Evolutionary conservation across 2,113 vertebrate genomes (phyloP).

Genomic region (Sebastes schlegelii): DNA sequence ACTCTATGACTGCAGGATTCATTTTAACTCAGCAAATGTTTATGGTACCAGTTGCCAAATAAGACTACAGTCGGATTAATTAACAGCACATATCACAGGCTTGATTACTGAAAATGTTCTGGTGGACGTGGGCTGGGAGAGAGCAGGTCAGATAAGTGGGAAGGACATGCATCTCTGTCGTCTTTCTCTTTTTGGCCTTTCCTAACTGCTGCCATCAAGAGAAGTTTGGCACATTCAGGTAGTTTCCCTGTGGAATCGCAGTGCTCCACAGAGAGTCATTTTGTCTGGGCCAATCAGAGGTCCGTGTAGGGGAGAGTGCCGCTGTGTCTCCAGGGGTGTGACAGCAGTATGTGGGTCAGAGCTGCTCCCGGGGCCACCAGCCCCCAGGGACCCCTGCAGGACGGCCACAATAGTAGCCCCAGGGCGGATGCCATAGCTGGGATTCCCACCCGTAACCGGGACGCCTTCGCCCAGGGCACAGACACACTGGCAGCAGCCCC

Average conservation of each 20-base stretch:
- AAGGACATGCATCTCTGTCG: constrained; percentile 31
- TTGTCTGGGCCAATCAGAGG: constrained; percentile 68
- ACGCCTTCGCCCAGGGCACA: constrained; percentile 85
- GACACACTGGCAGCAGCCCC: constrained; percentile 86
- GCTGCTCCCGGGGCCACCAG: constrained; percentile 81
- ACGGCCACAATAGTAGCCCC: constrained; percentile 83
- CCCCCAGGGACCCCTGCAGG: constrained; percentile 85
- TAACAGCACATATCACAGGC: constrained; percentile 9
- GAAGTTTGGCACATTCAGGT: constrained; percentile 71
- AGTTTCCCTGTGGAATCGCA: constrained; percentile 67
- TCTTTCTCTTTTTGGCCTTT: constrained; percentile 57
- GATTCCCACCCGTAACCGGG: constrained; percentile 88
- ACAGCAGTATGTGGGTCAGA: constrained; percentile 88
- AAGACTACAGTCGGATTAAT: constrained; percentile 9
- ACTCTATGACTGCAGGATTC: not conserved
- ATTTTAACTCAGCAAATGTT: not conserved
- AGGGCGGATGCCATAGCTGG: constrained; percentile 86
- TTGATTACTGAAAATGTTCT: constrained; percentile 5
- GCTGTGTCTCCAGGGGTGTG: constrained; percentile 87
- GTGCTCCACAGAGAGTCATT: constrained; percentile 63
- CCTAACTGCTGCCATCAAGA: constrained; percentile 56
- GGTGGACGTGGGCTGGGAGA: not conserved
- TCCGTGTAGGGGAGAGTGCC: constrained; percentile 52
- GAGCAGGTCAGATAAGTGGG: constrained; percentile 27
- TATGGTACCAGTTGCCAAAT: not conserved